Base-by-base conservation (phyloP, 1,140 invertebrate species). In the Harlomillsia oculata region DNA sequence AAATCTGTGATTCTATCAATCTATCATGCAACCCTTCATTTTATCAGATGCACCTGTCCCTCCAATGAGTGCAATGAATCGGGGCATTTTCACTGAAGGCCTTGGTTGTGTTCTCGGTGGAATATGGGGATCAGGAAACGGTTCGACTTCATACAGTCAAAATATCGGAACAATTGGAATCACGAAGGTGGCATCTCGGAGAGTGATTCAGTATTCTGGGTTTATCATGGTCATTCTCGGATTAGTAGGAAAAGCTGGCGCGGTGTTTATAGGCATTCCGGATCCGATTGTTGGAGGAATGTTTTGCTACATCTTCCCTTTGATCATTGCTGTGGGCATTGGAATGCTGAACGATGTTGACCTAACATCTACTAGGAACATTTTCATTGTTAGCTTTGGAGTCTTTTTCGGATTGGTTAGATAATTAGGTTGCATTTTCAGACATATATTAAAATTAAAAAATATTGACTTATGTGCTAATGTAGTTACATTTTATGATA, bases 381-480 rank as follows among this genome's bases (percentile, higher is more conserved):
- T 92, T 2, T 89, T 89, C 68, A 86, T 92, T 50, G 77, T 91
- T 11, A 88, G 88, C 13, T 82, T 91, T 59, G 86, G 86, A 5
- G 77, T 91, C 30, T 89, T 91, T 69, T 84, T 89, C 61, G 85
- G 86, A 5, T 68, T 90, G 68, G 84, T 79, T 70, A 69, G 65
- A 53, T 20, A 1, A 39, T 13, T 3, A 14, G 16, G 18, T 26
- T 29, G 11, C 6, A 26, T 53, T 21, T 21, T 9, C 48, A 16
- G n/a, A 20, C 14, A 8, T 45, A 5, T 21, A 45, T 45, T 45
- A 2, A n/a, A 29, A 30, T 25, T 20, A 11, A 6, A 21, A 18
- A 41, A 6, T 30, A 18, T 23, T 9, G 20, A 45, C 9, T 13
- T 45, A 2, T 26, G 14, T 30, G 23, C 6, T 43, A n/a, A n/a